Conservation (phyloP, 2,113 vertebrate species). For the Piprites chloris region DNA sequence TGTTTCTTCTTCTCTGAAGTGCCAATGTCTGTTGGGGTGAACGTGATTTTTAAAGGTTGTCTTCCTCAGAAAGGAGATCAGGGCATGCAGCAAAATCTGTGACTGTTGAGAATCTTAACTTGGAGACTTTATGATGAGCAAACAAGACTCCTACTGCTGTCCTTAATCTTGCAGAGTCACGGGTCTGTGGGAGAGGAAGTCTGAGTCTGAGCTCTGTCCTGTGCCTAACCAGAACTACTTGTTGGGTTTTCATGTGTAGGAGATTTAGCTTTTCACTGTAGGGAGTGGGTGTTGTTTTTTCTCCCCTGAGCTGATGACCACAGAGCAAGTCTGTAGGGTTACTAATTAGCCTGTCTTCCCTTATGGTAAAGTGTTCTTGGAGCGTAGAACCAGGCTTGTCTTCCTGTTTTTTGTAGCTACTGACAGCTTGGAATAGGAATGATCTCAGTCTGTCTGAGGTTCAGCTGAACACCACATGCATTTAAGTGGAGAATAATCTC, state of each 20-base stretch:
- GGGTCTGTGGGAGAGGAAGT: neutral
- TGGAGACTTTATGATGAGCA: neutral
- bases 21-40: neutral
- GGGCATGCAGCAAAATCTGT: neutral
- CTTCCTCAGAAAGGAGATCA: neutral
- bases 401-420: neutral
- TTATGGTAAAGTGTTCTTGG: neutral
- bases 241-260: neutral
- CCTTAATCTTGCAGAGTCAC: neutral
- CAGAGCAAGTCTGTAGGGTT: neutral
- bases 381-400: neutral
- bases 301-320: neutral
- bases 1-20: neutral
- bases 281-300: neutral
- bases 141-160: neutral
- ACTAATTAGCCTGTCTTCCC: neutral
- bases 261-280: neutral
- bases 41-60: neutral
- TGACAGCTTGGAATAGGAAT: neutral
- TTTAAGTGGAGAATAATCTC: neutral
- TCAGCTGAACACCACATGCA: neutral
- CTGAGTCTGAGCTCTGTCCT: neutral
- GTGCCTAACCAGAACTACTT: neutral
- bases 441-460: neutral
- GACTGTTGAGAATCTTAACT: neutral